Base-by-base conservation (phyloP, 2,888 invertebrate species). In the Mylabris sibirica region DNA sequence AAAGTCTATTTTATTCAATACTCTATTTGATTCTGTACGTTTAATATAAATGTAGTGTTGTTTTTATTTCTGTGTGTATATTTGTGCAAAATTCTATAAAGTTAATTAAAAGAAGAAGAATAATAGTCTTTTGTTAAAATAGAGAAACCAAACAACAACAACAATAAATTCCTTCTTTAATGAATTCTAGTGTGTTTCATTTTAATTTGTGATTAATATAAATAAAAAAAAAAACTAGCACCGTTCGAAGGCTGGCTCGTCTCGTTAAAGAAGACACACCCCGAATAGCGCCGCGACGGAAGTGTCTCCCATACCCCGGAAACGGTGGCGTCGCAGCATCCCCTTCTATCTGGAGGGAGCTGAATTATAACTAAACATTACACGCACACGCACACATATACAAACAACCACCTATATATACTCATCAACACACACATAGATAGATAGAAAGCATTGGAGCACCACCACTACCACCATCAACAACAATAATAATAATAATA, bases 291-390 rank as follows among this genome's bases (percentile, higher is more conserved):
- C 22, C 53, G 53, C 53, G 53, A 53, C 53, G 53, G 53, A 53
- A 53, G 53, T 53, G 53, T 53, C 53, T 53, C 53, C 22, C 53
- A 53, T 53, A 53, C 53, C 53, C 53, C 53, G 53, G 53, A 53
- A 53, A 22, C 24, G 12, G 53, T 53, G 53, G 53, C 53, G 53
- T 53, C 53, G 53, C 53, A 53, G 53, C 53, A 53, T 53, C 53
- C 53, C 53, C 53, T 20, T 14, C 12, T 14, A 12, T 53, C 22
- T 24, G 53, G 22, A 22, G 53, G 24, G 53, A 24, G 24, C 22
- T 12, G 20, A 30, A 30, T 30, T 6, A 30, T 30, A 30, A 30
- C 8, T 14, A 38, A 5, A 38, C 8, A 38, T 14, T 12, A 12
- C n/a, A 44, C 17, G n/a, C 17, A 44, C 44, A 44, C 44, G n/a